Percentiles rank a stretch among this genome's conserved stretches.
phyloP scores from a whole-genome alignment of 2,797 vertebrate genomes.

The Bryconaethiops microstoma region DNA sequence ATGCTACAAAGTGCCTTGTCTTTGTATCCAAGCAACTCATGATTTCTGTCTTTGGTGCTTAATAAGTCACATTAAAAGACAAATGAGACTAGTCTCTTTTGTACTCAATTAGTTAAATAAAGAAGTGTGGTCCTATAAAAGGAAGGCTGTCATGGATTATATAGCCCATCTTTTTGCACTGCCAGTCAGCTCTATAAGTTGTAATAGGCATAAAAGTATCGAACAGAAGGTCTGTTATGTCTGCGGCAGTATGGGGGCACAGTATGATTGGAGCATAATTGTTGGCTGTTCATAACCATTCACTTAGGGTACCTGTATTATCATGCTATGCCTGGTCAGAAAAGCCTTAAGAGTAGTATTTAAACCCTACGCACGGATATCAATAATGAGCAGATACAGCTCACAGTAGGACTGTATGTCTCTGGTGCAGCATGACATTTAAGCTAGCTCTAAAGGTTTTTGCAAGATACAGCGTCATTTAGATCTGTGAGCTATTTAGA shows the following conservation, averaged over 20 bases:
- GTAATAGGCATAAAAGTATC: not conserved
- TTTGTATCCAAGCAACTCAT: not conserved
- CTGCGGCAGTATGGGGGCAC: not conserved
- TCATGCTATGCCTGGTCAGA: not conserved
- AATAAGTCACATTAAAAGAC: not conserved
- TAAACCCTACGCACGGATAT: not conserved
- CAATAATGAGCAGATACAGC: not conserved
- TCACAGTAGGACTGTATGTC: not conserved
- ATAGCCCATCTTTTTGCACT: not conserved
- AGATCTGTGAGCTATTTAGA: constrained; percentile 4
- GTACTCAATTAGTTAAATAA: not conserved
- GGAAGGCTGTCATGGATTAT: not conserved
- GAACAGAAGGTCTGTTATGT: not conserved
- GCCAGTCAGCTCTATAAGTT: not conserved
- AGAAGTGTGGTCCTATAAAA: not conserved
- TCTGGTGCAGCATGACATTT: constrained; percentile 7
- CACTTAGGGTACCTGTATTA: not conserved
- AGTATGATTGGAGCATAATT: not conserved
- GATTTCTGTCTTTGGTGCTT: not conserved
- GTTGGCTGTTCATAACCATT: not conserved
- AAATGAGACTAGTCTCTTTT: not conserved
- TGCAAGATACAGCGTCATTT: constrained; percentile 2
- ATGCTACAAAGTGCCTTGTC: not conserved
- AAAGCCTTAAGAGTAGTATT: not conserved
- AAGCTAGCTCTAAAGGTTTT: not conserved